Evolutionary conservation across 2,113 vertebrate genomes (phyloP).

Genomic region (Proteles cristata): DNA sequence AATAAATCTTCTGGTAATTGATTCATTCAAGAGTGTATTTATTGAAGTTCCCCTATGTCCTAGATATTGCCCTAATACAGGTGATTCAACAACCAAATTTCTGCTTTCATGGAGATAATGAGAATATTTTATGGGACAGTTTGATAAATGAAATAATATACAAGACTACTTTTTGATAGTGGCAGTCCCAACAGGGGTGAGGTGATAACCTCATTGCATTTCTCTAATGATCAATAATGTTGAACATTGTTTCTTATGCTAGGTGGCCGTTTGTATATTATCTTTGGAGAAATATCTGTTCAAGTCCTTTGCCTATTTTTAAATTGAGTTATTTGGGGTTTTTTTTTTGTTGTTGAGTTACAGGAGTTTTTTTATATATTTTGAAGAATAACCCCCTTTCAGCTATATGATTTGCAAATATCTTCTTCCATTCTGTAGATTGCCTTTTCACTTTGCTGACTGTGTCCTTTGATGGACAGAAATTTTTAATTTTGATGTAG

Average conservation of each 20-base stretch:
- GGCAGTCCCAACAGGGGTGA: background rate
- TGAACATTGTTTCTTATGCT: background rate
- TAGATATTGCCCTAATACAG: background rate
- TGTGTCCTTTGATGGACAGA: background rate
- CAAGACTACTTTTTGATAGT: background rate
- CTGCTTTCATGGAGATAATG: background rate
- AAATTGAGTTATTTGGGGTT: background rate
- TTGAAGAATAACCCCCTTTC: background rate
- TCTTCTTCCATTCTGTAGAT: background rate
- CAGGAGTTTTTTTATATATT: background rate
- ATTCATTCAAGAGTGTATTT: background rate
- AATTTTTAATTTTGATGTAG: background rate
- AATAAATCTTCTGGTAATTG: constrained; percentile 15
- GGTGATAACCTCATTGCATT: background rate
- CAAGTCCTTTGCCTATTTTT: background rate
- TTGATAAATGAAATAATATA: background rate
- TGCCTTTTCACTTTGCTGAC: background rate
- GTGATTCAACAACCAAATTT: background rate
- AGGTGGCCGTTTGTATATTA: background rate
- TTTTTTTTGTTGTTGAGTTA: background rate
- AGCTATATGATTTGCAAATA: background rate
- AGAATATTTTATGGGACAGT: background rate
- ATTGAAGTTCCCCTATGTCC: background rate
- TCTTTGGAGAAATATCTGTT: background rate
- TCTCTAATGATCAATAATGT: background rate